These are phyloP conservation scores for Caenorhabditis sp. DNA, from an alignment of 2,888 invertebrate genomes.

Conservation along the genomic window DNA sequence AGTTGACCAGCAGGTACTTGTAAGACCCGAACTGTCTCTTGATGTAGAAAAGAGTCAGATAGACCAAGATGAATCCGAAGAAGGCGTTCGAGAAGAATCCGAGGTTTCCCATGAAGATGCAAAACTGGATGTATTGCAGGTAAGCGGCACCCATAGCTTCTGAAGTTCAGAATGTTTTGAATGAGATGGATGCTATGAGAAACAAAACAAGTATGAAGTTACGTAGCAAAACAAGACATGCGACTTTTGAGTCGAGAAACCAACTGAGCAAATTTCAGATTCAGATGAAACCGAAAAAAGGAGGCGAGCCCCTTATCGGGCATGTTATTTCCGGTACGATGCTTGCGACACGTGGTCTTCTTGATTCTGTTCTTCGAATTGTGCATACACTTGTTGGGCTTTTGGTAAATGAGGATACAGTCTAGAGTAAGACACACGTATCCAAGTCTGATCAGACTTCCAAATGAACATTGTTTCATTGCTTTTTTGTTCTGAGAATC, in stretches of 20 bases:
- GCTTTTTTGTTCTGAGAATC: too few species aligned
- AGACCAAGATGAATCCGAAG: conserved; percentile 30
- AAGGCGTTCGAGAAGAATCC: conserved; percentile 45
- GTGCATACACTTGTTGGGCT: too few species aligned
- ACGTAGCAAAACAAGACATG: neutral
- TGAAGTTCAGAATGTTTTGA: neutral
- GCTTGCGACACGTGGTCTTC: conserved; percentile 2
- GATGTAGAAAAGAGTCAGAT: conserved; percentile 25
- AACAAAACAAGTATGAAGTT: neutral
- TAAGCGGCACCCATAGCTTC: conserved; percentile 24
- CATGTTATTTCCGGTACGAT: conserved; percentile 9
- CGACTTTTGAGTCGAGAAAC: neutral
- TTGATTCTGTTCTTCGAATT: conserved; percentile 14
- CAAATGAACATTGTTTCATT: neutral
- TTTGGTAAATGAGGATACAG: too few species aligned
- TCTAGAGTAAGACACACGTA: too few species aligned
- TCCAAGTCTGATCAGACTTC: neutral
- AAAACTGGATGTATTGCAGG: conserved; percentile 2
- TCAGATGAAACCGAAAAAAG: neutral
- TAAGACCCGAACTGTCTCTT: conserved; percentile 50
- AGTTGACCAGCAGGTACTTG: conserved; percentile 44
- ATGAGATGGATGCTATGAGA: too few species aligned
- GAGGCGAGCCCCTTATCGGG: neutral
- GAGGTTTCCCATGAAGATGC: conserved; percentile 27
- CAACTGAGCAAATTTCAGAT: neutral